These are phyloP conservation scores for Ochropleura plecta DNA, from an alignment of 2,888 invertebrate genomes.

Conservation along the genomic window DNA sequence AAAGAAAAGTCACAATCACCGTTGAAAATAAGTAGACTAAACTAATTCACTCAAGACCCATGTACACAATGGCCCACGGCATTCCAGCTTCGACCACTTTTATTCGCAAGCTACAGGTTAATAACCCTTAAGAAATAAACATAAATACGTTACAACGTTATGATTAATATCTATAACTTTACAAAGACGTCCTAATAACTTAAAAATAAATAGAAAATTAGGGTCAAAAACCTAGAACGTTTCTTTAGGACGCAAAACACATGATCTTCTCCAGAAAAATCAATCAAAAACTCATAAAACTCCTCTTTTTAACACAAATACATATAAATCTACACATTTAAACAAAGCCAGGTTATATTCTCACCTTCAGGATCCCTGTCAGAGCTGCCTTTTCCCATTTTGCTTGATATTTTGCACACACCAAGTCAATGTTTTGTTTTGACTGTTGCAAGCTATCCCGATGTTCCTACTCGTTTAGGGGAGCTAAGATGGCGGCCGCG, in stretches of 20 bases:
- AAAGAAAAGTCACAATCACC: background rate
- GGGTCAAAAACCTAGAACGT: background rate
- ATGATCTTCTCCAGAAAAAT: background rate
- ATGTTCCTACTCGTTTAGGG: constrained; percentile 54
- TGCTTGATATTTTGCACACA: constrained; percentile 44
- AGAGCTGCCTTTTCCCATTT: constrained; percentile 77
- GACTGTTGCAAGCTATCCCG: constrained; percentile 65
- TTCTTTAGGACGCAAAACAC: background rate
- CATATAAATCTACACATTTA: background rate
- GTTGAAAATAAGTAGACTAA: background rate
- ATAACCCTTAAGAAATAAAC: constrained; percentile 31
- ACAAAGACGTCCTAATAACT: background rate
- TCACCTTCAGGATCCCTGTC: constrained; percentile 83
- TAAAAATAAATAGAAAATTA: background rate
- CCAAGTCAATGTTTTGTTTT: constrained; percentile 72
- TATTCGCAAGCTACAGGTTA: constrained; percentile 39
- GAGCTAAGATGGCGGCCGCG: constrained; percentile 77
- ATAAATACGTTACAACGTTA: background rate
- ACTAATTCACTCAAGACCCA: background rate
- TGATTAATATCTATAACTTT: background rate
- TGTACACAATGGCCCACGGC: constrained; percentile 20
- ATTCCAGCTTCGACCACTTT: background rate
- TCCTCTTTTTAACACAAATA: background rate
- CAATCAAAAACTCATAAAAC: background rate
- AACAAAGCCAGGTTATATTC: constrained; percentile 22